Conservation (phyloP, 2,797 vertebrate species). For the Hippopotamyrus pictus region DNA sequence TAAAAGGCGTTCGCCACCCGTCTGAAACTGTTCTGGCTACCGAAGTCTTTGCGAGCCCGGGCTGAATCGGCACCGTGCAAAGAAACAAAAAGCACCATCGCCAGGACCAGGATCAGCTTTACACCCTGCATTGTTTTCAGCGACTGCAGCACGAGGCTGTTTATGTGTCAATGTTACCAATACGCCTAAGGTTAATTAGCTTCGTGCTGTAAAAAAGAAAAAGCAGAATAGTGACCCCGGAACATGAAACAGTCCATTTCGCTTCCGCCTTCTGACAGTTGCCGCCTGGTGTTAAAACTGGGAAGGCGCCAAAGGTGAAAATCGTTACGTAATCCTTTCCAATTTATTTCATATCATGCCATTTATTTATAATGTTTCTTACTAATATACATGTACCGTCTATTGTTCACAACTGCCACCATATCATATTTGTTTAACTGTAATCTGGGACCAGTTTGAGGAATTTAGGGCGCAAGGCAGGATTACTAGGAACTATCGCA, state of each 20-base stretch:
- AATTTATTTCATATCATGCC: background rate
- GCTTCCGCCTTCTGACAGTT: conserved; percentile 16
- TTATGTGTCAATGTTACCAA: background rate
- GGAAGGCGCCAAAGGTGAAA: background rate
- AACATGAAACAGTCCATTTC: background rate
- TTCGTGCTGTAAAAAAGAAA: conserved; percentile 2
- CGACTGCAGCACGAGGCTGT: background rate
- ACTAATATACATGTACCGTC: background rate
- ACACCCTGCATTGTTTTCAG: conserved; percentile 49
- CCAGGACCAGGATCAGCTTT: conserved; percentile 36
- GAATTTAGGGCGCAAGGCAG: background rate
- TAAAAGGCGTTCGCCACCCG: conserved; percentile 76
- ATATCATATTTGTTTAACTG: background rate
- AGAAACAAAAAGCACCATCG: conserved; percentile 50
- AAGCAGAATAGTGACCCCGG: conserved; percentile 7
- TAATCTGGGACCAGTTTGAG: background rate
- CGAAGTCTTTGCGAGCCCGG: conserved; percentile 63
- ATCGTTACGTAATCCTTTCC: background rate
- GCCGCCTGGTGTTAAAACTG: conserved; percentile 8
- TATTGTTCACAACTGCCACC: background rate
- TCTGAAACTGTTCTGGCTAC: conserved; percentile 77
- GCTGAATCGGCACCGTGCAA: conserved; percentile 60
- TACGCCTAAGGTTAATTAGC: background rate
- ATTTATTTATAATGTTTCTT: background rate
- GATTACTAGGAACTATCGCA: background rate